Evolutionary conservation across 2,888 invertebrate genomes (phyloP), one percentile per base, ranked within the genome.

Genomic region (Calephelis perditalis): DNA sequence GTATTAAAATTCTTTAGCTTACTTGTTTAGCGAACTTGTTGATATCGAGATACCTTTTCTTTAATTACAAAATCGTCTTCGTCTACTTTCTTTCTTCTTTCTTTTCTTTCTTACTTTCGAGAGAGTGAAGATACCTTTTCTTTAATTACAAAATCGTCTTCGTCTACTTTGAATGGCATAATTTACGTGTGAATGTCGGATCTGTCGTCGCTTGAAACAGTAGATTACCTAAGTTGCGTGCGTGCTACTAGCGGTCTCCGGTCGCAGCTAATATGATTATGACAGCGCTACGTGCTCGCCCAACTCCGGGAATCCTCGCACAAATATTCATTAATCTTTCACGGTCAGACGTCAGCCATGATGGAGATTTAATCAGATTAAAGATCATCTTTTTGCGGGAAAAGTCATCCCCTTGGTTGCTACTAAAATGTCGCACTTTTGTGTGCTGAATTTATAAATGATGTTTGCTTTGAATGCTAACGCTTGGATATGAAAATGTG

Each of bases 301-400:
- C 83, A 79, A 81, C 86, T 79, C 80, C 84, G 84, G 85, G 86
- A 88, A 83, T 89, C 87, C 86, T 86, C 86, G 81, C 88, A 87
- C 89, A 89, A 89, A 89, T 87, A 89, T 88, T 90, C 90, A 90
- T 90, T 90, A 90, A 90, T 90, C 90, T 90, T 90, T 88, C 88
- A 90, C 89, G 88, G 87, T 81, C 88, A 84, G 89, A 89, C 90
- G 87, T 90, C 87, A 82, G 82, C 86, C 79, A 81, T 87, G 87
- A 90, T 90, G 90, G 90, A 88, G 89, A 89, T 90, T 90, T 90
- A 90, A 90, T 89, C 89, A 88, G 90, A 89, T 90, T 90, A 90
- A 88, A 90, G 90, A 88, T 90, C 89, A 89, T 89, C 87, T 89
- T 90, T 90, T 89, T 86, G 86, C 84, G 83, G 84, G 82, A 85